Base-by-base conservation (phyloP, 2,797 vertebrate species). In the Falco columbarius region DNA sequence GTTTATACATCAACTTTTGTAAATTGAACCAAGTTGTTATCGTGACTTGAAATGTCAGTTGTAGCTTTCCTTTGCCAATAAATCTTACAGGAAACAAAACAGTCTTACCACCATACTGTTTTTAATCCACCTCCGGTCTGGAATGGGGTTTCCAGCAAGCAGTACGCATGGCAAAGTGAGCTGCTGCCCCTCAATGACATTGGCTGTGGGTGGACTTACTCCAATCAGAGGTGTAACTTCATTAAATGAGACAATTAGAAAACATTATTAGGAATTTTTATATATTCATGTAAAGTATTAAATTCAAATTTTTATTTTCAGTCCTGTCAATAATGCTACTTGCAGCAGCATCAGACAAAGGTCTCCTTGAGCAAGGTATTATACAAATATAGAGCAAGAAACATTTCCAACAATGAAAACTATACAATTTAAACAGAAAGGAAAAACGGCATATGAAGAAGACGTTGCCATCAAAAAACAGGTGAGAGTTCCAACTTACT, bases 121-220 rank as follows among this genome's bases (percentile, higher is more conserved):
- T 96, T 99, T 99, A 46, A 99, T 98, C 99, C 99, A 99, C 34
- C 98, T 98, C 83, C 99, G 98, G 52, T 99, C 98, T 66, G 99
- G 99, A 81, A 99, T 98, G 3, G 99, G 99, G 96, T 99, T 99
- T 71, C 99, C 99, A 94, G 99, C 99, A 86, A 99, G 94, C 6
- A 99, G 92, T 61, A 99, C 97, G 83, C 99, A 99, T 3, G 99
- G 98, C 92, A 99, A 97, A 75, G 99, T 99, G 73, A 99, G 93
- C 94, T 98, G 99, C 96, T 99, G 99, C 70, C 99, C 99, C 97
- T 99, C 98, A 23, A 99, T 98, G 40, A 99, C 98, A 65, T 96
- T 99, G 95, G 99, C 98, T 82, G 98, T 97, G 8, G 98, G 71
- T 3, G 99, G 99, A 97, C 99, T 99, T 94, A 98, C 97, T 62